Evolutionary conservation across 2,797 vertebrate genomes (phyloP).

Genomic region (Enteromius fasciolatus): DNA sequence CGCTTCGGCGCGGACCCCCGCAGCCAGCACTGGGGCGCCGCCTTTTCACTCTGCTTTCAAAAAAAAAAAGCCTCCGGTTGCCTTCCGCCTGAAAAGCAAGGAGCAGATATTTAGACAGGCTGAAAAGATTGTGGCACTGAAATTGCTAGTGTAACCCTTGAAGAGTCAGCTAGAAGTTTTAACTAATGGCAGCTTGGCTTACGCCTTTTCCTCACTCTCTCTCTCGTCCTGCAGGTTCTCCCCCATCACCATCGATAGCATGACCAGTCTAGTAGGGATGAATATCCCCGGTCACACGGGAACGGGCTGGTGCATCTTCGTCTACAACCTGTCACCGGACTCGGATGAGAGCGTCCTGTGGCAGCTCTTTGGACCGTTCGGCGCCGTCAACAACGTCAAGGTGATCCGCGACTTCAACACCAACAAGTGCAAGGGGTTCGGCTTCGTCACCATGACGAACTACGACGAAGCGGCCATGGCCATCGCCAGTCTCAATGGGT

Average conservation of each 20-base stretch:
- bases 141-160: not conserved
- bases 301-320: slow-evolving; percentile 99
- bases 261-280: slow-evolving; percentile 99
- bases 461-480: slow-evolving; percentile 99
- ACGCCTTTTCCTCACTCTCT: slow-evolving; percentile 51
- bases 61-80: slow-evolving; percentile 48
- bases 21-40: slow-evolving; percentile 63
- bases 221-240: slow-evolving; percentile 87
- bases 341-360: slow-evolving; percentile 99
- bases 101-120: slow-evolving; percentile 49
- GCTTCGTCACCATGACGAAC: slow-evolving; percentile 99
- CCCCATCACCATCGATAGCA: slow-evolving; percentile 99
- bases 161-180: not conserved
- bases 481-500: slow-evolving; percentile 99
- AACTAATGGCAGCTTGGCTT: not conserved
- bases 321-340: slow-evolving; percentile 99
- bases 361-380: slow-evolving; percentile 99
- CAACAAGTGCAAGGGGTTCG: slow-evolving; percentile 99
- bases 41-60: slow-evolving; percentile 64
- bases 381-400: slow-evolving; percentile 99
- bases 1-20: slow-evolving; percentile 58
- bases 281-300: slow-evolving; percentile 99
- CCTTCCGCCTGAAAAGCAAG: slow-evolving; percentile 36
- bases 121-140: slow-evolving; percentile 33
- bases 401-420: slow-evolving; percentile 99